Evolutionary conservation across 2,888 invertebrate species (phyloP).

Genomic region (Disparrhopalites patrizii): DNA sequence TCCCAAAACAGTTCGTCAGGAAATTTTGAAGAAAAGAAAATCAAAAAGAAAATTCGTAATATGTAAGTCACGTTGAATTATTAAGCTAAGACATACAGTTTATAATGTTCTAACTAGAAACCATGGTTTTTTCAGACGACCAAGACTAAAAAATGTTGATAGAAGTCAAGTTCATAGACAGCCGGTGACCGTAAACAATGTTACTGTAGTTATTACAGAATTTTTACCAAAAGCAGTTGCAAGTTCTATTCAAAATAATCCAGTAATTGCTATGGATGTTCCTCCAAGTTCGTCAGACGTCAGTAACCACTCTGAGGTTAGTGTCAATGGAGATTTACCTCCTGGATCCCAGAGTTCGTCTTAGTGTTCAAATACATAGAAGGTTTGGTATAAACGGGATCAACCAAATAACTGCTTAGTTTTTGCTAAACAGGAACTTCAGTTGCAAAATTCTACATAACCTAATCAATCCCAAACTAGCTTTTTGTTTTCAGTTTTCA

Average conservation of each 20-base stretch:
- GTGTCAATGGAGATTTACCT: slow-evolving; percentile 46
- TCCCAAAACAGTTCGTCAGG: slow-evolving; percentile 49
- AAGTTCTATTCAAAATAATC: slow-evolving; percentile 43
- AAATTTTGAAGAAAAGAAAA: slow-evolving; percentile 48
- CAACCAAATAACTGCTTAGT: slow-evolving; percentile 12
- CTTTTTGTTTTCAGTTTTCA: no score
- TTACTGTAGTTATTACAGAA: slow-evolving; percentile 95
- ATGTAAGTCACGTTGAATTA: slow-evolving; percentile 45
- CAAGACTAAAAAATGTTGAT: slow-evolving; percentile 87
- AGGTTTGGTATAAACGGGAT: slow-evolving; percentile 3
- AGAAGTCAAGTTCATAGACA: slow-evolving; percentile 86
- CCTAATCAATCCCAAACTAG: no score
- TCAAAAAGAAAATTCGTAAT: slow-evolving; percentile 51
- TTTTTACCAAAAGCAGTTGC: slow-evolving; percentile 69
- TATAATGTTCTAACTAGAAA: no score
- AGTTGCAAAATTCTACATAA: no score
- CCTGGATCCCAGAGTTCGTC: slow-evolving; percentile 41
- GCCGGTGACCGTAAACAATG: slow-evolving; percentile 94
- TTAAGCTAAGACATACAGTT: no score
- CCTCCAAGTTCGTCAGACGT: slow-evolving; percentile 47
- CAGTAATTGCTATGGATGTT: slow-evolving; percentile 44
- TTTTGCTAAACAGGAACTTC: not conserved
- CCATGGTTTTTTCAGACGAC: slow-evolving; percentile 52
- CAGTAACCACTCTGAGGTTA: slow-evolving; percentile 48
- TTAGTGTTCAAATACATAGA: slow-evolving; percentile 16